Evolutionary conservation across 2,888 invertebrate genomes (phyloP), one percentile per base, ranked within the genome.

Genomic region (Ichneumoninae sp.): DNA sequence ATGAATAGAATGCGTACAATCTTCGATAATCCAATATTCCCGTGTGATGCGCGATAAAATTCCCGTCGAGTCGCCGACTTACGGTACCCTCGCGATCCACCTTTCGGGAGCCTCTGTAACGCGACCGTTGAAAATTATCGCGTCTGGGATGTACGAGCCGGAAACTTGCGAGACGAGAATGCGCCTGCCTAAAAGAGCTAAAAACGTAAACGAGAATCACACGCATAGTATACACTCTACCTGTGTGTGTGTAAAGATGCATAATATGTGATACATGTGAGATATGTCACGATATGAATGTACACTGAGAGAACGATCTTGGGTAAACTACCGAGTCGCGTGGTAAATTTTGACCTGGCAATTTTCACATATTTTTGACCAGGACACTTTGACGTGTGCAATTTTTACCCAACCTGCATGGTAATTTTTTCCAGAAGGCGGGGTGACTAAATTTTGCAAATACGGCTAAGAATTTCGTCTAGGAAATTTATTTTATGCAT

Each of bases 71-170:
- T 30, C n/a, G 30, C 33, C 62, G 30, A n/a, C 30, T 7, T 7
- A 10, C 3, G n/a, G 62, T 6, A 33, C 13, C n/a, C 5, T 62
- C 13, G 0, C n/a, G 33, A 62, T n/a, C 30, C n/a, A 16, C 30
- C 30, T 33, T 16, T 47, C 44, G 13, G 62, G 33, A 33, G n/a
- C 62, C 16, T 30, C 16, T n/a, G 19, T 2, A 54, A 54, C 52
- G 52, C 52, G 36, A 8, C 36, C 22, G 62, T 65, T 1, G 50
- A 65, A 57, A 72, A 44, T 57, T 36, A 66, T 80, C 83, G 33
- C 74, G 54, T 68, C 47, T 83, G 79, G 79, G 80, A 66, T 75
- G 79, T 83, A 65, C 75, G 69, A 30, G 62, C 33, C 52, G 71
- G 44, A 44, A 66, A 69, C 54, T 70, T 70, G 74, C 54, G 60